These are phyloP conservation scores for Drosophila arawakana DNA, from an alignment of 1,140 invertebrate genomes.

Conservation along the genomic window DNA sequence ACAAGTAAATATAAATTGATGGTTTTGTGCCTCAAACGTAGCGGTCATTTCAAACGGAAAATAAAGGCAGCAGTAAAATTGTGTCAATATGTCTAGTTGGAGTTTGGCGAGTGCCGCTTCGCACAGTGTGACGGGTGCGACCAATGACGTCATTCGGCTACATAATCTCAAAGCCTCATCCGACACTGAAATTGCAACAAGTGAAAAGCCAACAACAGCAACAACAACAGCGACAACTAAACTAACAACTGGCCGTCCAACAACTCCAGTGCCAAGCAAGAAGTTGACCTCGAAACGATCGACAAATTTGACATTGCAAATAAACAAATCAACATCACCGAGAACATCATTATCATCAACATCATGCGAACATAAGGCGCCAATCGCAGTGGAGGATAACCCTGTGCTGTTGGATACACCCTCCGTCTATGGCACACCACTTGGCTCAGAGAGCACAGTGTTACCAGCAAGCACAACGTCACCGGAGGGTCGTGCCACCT, in stretches of 20 bases:
- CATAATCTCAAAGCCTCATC: slow-evolving; percentile 56
- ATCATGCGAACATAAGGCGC: slow-evolving; percentile 29
- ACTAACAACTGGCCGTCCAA: slow-evolving; percentile 50
- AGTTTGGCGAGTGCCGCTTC: slow-evolving; percentile 70
- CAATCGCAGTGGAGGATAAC: slow-evolving; percentile 57
- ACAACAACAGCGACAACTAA: slow-evolving; percentile 17
- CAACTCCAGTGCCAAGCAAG: slow-evolving; percentile 61
- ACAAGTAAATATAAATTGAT: slow-evolving; percentile 26
- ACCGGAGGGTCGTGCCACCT: slow-evolving; percentile 37
- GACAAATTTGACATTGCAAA: slow-evolving; percentile 57
- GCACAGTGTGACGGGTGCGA: slow-evolving; percentile 51
- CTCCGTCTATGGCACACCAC: slow-evolving; percentile 60
- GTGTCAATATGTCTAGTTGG: slow-evolving; percentile 66
- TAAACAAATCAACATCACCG: slow-evolving; percentile 15
- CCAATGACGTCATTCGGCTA: slow-evolving; percentile 61
- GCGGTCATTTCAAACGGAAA: not conserved
- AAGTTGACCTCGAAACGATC: slow-evolving; percentile 62
- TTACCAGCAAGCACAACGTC: slow-evolving; percentile 21
- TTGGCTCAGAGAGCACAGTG: slow-evolving; percentile 21
- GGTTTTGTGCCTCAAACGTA: slow-evolving; percentile 14
- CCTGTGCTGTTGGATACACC: slow-evolving; percentile 47
- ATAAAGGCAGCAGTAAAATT: slow-evolving; percentile 29
- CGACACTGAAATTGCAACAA: slow-evolving; percentile 45
- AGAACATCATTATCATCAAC: slow-evolving; percentile 17
- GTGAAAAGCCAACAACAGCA: slow-evolving; percentile 20